Base-by-base conservation (phyloP, 2,113 vertebrate genomes). In the Psittacula cyanocephala region DNA sequence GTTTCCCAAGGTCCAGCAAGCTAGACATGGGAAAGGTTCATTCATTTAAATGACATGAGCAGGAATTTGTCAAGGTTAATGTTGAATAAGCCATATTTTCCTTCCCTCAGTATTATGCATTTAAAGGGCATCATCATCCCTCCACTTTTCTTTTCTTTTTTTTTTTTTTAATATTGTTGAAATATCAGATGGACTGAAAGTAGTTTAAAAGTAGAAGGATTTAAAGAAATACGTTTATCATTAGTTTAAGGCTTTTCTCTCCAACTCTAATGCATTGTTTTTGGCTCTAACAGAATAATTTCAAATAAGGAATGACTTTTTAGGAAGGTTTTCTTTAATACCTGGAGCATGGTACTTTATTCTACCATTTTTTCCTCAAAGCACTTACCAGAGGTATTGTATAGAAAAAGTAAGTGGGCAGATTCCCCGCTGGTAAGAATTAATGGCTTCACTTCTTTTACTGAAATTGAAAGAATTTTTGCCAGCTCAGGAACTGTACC, bases 61-160 rank as follows among this genome's bases (percentile, higher is more conserved):
- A 81, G 0, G 1, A 78, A 96, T 97, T 93, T 96, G 79, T 96
- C 94, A 96, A 95, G 92, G 94, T 96, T 97, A 94, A 94, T 86
- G 78, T 27, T 95, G 81, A 97, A 87, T 62, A 67, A 96, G 86
- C 31, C 47, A 13, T 62, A 94, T 65, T 93, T 95, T 91, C 68
- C 75, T 79, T 97, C 70, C 76, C 17, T 76, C 91, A 41, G 47
- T 86, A 53, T 53, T 96, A 89, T 92, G 78, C 89, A 94, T 95
- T 96, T 93, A 78, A 79, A 81, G 92, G 53, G n/a, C 28, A 88
- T 84, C 47, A 68, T 15, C 33, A 31, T 44, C 60, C 57, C 29
- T 86, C 17, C 29, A 46, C 9, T 1, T 2, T 29, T 4, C 24
- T 39, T 19, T 43, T 33, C 31, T 24, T 23, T 18, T n/a, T 3